Percentiles rank a stretch among this genome's conserved stretches.
Evolutionary conservation across 2,113 vertebrate species (phyloP).

Genomic region (Morone chrysops): DNA sequence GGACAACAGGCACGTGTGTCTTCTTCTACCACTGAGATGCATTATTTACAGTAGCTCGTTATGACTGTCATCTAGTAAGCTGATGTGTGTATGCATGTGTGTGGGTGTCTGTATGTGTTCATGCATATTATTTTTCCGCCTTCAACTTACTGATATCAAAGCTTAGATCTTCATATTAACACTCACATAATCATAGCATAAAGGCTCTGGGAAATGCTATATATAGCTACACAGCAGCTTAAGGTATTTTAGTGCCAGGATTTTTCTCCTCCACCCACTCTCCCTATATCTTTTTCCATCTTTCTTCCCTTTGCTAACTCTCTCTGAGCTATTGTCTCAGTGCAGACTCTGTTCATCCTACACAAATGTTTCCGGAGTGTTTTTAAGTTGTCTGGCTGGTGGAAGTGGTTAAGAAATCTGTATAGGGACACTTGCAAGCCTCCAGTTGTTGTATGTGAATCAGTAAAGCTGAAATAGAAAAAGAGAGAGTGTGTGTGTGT

Average conservation of each 20-base stretch:
- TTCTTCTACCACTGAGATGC: conserved; percentile 10
- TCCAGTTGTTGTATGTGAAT: conserved; percentile 25
- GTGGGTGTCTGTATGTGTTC: conserved; percentile 44
- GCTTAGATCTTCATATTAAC: conserved; percentile 74
- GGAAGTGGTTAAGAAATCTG: conserved; percentile 28
- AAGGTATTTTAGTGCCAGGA: conserved; percentile 65
- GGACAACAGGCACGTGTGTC: conserved; percentile 9
- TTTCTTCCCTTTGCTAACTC: conserved; percentile 40
- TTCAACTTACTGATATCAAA: conserved; percentile 67
- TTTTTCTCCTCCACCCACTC: conserved; percentile 67
- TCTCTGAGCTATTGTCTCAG: conserved; percentile 49
- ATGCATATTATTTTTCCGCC: conserved; percentile 20
- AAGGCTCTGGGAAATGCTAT: conserved; percentile 61
- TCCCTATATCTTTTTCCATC: conserved; percentile 41
- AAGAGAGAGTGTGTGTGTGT: neutral
- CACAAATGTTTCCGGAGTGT: conserved; percentile 28
- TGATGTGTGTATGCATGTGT: conserved; percentile 27
- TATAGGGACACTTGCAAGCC: conserved; percentile 26
- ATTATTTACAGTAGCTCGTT: conserved; percentile 43
- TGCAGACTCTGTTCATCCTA: conserved; percentile 35
- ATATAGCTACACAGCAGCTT: conserved; percentile 73
- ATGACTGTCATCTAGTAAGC: conserved; percentile 27
- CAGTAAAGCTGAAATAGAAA: conserved; percentile 17
- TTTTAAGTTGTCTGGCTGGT: conserved; percentile 48
- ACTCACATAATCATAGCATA: conserved; percentile 70